These are phyloP conservation scores for Drosophila pseudotalamancana DNA, from an alignment of 2,888 invertebrate species.

Conservation along the genomic window DNA sequence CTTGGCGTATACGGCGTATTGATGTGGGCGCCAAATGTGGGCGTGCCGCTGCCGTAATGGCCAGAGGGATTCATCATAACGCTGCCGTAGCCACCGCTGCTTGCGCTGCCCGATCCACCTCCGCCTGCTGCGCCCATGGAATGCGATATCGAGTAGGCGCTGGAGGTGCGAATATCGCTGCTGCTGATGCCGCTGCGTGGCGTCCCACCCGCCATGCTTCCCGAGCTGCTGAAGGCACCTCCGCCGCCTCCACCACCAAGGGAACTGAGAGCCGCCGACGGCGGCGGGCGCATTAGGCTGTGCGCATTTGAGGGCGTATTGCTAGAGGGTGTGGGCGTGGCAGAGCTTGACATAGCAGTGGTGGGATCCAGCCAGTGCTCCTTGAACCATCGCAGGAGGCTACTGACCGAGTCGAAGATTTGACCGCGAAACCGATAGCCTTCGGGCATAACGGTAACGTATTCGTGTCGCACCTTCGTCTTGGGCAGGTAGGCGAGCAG, in stretches of 20 bases:
- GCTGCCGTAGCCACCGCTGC: slow-evolving; percentile 12
- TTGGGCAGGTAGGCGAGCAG: slow-evolving; percentile 96
- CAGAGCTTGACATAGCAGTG: slow-evolving; percentile 83
- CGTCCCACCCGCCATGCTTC: slow-evolving; percentile 62
- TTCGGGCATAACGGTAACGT: slow-evolving; percentile 94
- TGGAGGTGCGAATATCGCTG: slow-evolving; percentile 56
- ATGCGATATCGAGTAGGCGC: slow-evolving; percentile 68
- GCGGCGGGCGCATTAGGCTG: slow-evolving; percentile 57
- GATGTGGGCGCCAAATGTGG: slow-evolving; percentile 85
- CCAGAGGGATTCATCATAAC: slow-evolving; percentile 64
- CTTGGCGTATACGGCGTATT: slow-evolving; percentile 96
- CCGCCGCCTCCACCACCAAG: slow-evolving; percentile 5
- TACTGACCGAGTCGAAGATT: slow-evolving; percentile 90
- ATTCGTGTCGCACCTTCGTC: slow-evolving; percentile 94
- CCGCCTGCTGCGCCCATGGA: slow-evolving; percentile 48
- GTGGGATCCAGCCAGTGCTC: slow-evolving; percentile 97
- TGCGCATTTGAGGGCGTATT: slow-evolving; percentile 34
- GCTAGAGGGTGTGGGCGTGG: slow-evolving; percentile 13
- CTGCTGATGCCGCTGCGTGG: slow-evolving; percentile 65
- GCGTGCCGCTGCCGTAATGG: slow-evolving; percentile 72
- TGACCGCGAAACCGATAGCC: slow-evolving; percentile 96
- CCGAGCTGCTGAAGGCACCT: slow-evolving; percentile 47
- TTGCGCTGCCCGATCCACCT: slow-evolving; percentile 10
- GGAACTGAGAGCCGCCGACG: slow-evolving; percentile 4
- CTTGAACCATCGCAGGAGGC: slow-evolving; percentile 98